Evolutionary conservation across 2,113 vertebrate genomes (phyloP).

Genomic region (Zosterops borbonicus): DNA sequence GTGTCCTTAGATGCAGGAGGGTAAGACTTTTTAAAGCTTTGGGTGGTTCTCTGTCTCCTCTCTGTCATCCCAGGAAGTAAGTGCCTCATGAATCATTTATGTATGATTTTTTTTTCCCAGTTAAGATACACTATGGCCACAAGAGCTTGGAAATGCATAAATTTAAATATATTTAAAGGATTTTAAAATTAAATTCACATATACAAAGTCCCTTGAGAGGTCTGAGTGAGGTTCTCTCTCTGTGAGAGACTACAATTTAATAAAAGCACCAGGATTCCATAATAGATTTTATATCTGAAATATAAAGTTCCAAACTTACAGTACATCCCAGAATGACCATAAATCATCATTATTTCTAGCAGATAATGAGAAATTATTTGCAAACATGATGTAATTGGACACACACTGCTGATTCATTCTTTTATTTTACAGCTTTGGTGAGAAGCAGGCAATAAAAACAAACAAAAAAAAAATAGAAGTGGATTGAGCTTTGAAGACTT

Average conservation of each 20-base stretch:
- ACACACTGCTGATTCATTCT: background rate
- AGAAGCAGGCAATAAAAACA: background rate
- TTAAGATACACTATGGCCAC: background rate
- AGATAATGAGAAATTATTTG: constrained; percentile 40
- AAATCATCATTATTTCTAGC: background rate
- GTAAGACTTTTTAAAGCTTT: background rate
- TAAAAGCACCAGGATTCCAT: background rate
- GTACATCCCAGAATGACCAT: background rate
- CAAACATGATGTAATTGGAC: constrained; percentile 37
- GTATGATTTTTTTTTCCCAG: background rate
- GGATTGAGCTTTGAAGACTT: background rate
- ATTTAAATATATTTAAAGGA: constrained; percentile 50
- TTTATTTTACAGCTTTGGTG: background rate
- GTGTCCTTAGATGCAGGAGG: background rate
- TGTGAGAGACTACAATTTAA: background rate
- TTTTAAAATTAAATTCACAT: background rate
- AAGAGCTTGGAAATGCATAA: constrained; percentile 12
- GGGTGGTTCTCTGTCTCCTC: background rate
- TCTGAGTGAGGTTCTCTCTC: background rate
- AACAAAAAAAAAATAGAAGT: background rate
- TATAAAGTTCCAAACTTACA: background rate
- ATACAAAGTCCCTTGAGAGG: background rate
- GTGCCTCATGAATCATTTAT: constrained; percentile 41
- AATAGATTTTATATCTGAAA: constrained; percentile 12
- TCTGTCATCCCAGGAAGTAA: background rate